Conservation (phyloP, 1,140 invertebrate genomes). For the Drosophila parvula region DNA sequence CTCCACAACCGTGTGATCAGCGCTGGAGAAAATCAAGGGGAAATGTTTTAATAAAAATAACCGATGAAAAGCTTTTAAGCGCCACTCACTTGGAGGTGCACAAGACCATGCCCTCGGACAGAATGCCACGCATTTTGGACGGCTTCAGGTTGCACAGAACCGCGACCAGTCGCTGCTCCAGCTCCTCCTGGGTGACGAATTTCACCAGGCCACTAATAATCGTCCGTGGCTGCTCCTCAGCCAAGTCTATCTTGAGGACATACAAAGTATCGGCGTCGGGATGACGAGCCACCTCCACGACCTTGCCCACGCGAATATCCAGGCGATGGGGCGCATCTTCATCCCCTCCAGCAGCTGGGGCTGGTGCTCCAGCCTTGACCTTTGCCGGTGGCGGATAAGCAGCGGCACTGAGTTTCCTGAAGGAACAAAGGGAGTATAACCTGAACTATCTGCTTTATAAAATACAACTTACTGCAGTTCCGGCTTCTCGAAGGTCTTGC, state of each 20-base stretch:
- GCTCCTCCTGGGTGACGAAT: slow-evolving; percentile 94
- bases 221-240: slow-evolving; percentile 88
- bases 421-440: not conserved
- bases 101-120: slow-evolving; percentile 95
- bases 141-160: slow-evolving; percentile 97
- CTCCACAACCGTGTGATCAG: slow-evolving; percentile 92
- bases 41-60: not conserved
- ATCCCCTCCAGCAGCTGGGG: slow-evolving; percentile 84
- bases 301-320: slow-evolving; percentile 96
- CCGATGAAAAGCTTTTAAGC: fast-evolving
- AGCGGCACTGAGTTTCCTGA: slow-evolving; percentile 86
- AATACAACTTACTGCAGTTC: slow-evolving; percentile 87
- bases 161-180: slow-evolving; percentile 93
- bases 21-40: slow-evolving; percentile 82
- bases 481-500: slow-evolving; percentile 92
- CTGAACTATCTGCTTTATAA: not conserved
- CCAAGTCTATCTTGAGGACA: slow-evolving; percentile 96
- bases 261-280: slow-evolving; percentile 98
- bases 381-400: slow-evolving; percentile 93
- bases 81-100: slow-evolving; percentile 92
- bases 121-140: slow-evolving; percentile 95
- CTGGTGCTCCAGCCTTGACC: slow-evolving; percentile 84
- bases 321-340: slow-evolving; percentile 89
- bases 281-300: slow-evolving; percentile 95
- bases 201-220: slow-evolving; percentile 96